These are phyloP conservation scores for Electrona antarctica DNA, from an alignment of 2,113 vertebrate genomes.

Conservation along the genomic window DNA sequence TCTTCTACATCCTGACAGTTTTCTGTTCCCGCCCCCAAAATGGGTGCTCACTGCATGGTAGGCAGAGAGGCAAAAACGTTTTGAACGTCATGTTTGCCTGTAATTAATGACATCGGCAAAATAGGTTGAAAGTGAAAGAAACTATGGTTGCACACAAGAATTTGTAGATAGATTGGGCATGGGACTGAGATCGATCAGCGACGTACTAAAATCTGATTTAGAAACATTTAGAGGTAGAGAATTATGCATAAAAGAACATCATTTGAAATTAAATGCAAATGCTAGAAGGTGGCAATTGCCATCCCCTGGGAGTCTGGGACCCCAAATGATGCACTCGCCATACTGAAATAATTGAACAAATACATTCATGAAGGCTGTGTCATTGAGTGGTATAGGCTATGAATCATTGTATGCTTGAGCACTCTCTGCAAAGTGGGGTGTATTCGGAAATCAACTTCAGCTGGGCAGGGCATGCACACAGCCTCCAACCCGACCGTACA, in stretches of 20 bases:
- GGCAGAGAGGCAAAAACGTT: slow-evolving; percentile 7
- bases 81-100: not conserved
- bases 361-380: slow-evolving; percentile 28
- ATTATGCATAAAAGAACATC: too few species aligned
- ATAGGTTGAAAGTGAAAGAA: too few species aligned
- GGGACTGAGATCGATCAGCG: too few species aligned
- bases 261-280: too few species aligned
- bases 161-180: too few species aligned
- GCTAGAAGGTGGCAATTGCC: too few species aligned
- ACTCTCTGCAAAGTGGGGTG: slow-evolving; percentile 35
- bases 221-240: too few species aligned
- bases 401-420: slow-evolving; percentile 50
- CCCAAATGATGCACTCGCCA: not conserved
- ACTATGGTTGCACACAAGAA: too few species aligned
- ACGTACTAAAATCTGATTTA: too few species aligned
- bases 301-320: not conserved
- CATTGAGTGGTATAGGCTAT: slow-evolving; percentile 30
- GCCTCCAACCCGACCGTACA: slow-evolving; percentile 39
- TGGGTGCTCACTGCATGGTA: not conserved
- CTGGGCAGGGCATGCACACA: slow-evolving; percentile 41
- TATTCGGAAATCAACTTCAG: slow-evolving; percentile 44
- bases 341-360: slow-evolving; percentile 19
- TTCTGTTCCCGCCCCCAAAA: too few species aligned
- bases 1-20: too few species aligned
- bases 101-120: too few species aligned